Conservation (phyloP, 2,797 vertebrate species). For the Chiroxiphia lanceolata region DNA sequence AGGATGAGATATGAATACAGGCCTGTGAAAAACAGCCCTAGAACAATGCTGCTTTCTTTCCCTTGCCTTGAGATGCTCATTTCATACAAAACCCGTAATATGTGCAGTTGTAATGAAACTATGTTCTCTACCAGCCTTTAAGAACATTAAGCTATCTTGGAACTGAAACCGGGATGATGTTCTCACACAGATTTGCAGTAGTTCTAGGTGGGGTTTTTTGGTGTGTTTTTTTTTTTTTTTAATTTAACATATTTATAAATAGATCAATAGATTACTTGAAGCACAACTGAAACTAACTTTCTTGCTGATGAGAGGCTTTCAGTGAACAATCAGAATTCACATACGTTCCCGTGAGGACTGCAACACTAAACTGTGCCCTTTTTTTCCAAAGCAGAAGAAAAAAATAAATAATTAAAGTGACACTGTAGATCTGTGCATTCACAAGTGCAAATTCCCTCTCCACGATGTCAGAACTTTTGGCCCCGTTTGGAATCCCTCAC, state of each 20-base stretch:
- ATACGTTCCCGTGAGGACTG: not conserved
- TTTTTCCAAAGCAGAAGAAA: rapidly evolving
- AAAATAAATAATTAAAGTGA: not conserved
- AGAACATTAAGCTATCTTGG: constrained; percentile 36
- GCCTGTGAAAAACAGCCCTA: constrained; percentile 80
- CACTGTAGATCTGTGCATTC: not conserved
- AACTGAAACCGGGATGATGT: not conserved
- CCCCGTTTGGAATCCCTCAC: not conserved
- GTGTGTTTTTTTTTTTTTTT: too few species aligned
- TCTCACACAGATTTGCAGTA: not conserved
- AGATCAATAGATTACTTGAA: not conserved
- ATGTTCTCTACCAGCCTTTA: not conserved
- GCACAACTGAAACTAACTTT: not conserved
- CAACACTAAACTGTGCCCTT: not conserved
- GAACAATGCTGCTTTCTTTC: constrained; percentile 84
- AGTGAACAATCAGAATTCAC: not conserved
- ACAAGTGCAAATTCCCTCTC: rapidly evolving
- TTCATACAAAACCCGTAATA: constrained; percentile 67
- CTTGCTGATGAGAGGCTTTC: not conserved
- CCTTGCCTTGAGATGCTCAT: constrained; percentile 56
- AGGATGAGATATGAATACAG: constrained; percentile 88
- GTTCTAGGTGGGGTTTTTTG: not conserved
- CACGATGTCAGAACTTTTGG: not conserved
- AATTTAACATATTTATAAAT: not conserved
- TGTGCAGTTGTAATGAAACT: constrained; percentile 14